These are phyloP conservation scores for Protobothrops mucrosquamatus DNA, from an alignment of 2,113 vertebrate genomes.

Conservation along the genomic window DNA sequence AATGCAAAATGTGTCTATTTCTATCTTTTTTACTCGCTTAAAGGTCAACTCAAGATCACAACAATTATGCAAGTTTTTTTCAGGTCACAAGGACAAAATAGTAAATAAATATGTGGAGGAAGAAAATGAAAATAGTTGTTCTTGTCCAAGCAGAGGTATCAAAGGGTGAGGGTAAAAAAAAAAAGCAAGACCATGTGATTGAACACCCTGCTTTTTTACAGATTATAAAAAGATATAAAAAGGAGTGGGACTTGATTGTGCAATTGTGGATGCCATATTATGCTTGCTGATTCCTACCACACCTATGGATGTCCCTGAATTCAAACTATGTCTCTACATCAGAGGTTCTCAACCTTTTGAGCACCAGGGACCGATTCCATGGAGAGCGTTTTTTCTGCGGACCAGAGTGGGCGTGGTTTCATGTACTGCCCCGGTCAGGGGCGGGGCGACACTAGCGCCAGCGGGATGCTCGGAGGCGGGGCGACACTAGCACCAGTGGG, in stretches of 20 bases:
- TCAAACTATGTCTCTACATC: background rate
- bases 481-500: too few species aligned
- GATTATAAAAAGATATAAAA: background rate
- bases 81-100: background rate
- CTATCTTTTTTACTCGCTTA: background rate
- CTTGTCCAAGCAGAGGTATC: background rate
- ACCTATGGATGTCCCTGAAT: background rate
- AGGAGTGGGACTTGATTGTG: background rate
- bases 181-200: background rate
- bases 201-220: background rate
- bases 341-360: too few species aligned
- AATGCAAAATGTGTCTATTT: background rate
- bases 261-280: background rate
- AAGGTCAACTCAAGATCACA: background rate
- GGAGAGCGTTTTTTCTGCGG: too few species aligned
- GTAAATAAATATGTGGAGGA: background rate
- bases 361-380: too few species aligned
- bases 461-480: too few species aligned
- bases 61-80: background rate
- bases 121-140: background rate
- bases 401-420: too few species aligned
- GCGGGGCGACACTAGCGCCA: too few species aligned
- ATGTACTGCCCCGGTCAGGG: too few species aligned
- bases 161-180: background rate
- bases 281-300: background rate